A percentile compares a stretch with the other conserved stretches of the same genome.
These are phyloP conservation scores for Abramis brama DNA, from an alignment of 2,113 vertebrate species.

Conservation along the genomic window DNA sequence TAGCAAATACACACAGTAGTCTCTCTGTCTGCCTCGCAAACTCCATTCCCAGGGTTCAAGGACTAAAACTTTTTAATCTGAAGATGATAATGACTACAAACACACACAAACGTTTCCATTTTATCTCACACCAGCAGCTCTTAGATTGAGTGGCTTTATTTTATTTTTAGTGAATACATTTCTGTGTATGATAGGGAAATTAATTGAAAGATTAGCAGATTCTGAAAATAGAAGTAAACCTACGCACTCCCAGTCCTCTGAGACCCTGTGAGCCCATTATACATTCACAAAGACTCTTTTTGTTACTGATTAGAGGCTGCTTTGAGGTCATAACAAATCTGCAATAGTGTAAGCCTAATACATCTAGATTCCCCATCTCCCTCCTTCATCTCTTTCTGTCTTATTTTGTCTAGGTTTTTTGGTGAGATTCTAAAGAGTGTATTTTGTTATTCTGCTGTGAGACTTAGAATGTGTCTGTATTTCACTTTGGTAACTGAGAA, in stretches of 20 bases:
- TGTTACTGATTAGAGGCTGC: conserved; percentile 15
- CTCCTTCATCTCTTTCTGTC: conserved; percentile 22
- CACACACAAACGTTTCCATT: background rate
- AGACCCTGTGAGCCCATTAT: background rate
- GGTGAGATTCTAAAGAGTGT: background rate
- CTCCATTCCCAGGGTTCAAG: conserved; percentile 13
- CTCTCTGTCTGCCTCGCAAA: background rate
- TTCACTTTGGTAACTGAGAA: background rate
- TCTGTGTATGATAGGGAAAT: background rate
- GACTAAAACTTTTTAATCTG: background rate
- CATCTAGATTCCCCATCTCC: conserved; percentile 6
- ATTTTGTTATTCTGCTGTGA: background rate
- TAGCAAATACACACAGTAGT: background rate
- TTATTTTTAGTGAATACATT: background rate
- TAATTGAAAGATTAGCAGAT: background rate
- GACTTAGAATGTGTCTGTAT: background rate
- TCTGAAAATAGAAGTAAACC: background rate
- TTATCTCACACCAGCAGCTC: background rate
- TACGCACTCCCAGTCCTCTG: background rate
- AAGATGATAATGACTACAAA: conserved; percentile 1
- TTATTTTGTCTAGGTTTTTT: conserved; percentile 22
- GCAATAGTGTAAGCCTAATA: conserved; percentile 9
- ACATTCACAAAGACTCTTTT: conserved; percentile 38
- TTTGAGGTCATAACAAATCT: conserved; percentile 2
- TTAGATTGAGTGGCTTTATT: background rate